Base-by-base conservation (phyloP, 2,113 vertebrate genomes). In the Zootoca vivipara region DNA sequence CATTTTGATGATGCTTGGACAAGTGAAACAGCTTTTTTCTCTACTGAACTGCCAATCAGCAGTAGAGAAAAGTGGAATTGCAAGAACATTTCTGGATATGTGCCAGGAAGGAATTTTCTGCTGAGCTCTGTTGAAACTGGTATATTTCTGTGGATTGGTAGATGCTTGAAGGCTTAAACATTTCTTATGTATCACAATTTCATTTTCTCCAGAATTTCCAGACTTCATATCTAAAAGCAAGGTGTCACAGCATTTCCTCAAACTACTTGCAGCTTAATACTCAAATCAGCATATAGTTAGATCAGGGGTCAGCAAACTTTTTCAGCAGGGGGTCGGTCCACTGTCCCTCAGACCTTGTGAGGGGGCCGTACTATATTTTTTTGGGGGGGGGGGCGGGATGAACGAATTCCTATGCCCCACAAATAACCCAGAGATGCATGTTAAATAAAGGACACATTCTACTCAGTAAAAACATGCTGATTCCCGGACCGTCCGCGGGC, bases 81-180 rank as follows among this genome's bases (percentile, higher is more conserved):
- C 24, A n/a, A 65, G 58, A 52, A 67, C 40, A 46, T 26, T 62
- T 62, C 52, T 72, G 20, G 38, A 69, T 62, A 20, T 40, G 0
- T 38, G 52, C 70, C 1, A 83, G 85, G 82, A 2, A 8, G 0
- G 72, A 4, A 64, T 64, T 38, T 40, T 86, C 86, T 18, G 2
- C 3, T 0, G 20, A 73, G 62, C 58, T 83, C 33, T 1, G 70
- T 77, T 1, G 40, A 4, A 7, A 56, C 0, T 5, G n/a, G 22
- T 56, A 79, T 83, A 42, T 87, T 75, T 0, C 0, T 67, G 22
- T 0, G 0, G 38, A 40, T 0, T 35, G 38, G 9, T 69, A 42
- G 30, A 20, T 40, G 42, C 28, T 42, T 82, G 62, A 85, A 85
- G 2, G 4, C 20, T 82, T 10, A 42, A n/a, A 16, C 5, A 75